A percentile compares a stretch with the other conserved stretches of the same genome.
Evolutionary conservation across 2,888 invertebrate species (phyloP).

Genomic region (Synanthedon vespiformis): DNA sequence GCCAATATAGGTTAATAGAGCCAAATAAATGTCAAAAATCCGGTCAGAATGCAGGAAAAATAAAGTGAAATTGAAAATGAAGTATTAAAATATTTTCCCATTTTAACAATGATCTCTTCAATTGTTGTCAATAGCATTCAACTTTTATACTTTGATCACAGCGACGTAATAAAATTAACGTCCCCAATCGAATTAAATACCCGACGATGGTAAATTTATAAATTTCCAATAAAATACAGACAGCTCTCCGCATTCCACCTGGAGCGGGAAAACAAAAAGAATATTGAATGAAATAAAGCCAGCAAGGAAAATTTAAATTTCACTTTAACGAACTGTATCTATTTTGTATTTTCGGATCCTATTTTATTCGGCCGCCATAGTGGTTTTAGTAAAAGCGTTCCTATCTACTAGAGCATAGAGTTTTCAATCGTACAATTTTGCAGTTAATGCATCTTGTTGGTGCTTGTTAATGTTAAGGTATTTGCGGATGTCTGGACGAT

Average conservation of each 20-base stretch:
- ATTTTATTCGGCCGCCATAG: constrained; percentile 16
- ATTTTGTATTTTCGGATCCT: constrained; percentile 31
- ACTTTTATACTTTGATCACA: neutral
- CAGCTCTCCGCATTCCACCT: neutral
- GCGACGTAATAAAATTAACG: constrained; percentile 13
- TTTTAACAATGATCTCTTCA: neutral
- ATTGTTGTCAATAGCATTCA: neutral
- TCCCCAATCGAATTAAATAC: constrained; percentile 28
- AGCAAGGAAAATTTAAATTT: constrained; percentile 53
- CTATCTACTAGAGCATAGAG: too few species aligned
- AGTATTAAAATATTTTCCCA: neutral
- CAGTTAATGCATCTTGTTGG: constrained; percentile 2
- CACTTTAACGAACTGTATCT: constrained; percentile 51
- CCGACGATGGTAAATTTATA: constrained; percentile 19
- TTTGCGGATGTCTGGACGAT: constrained; percentile 17
- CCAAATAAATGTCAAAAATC: too few species aligned
- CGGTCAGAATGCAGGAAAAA: too few species aligned
- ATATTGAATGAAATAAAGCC: constrained; percentile 38
- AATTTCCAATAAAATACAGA: constrained; percentile 21
- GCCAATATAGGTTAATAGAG: too few species aligned
- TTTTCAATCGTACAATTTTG: too few species aligned
- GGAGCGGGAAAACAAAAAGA: constrained; percentile 19
- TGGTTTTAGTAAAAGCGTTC: too few species aligned
- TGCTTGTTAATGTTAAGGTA: too few species aligned
- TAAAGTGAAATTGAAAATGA: too few species aligned